Evolutionary conservation across 2,888 invertebrate genomes (phyloP).

Genomic region (Epinotia brunnichana): DNA sequence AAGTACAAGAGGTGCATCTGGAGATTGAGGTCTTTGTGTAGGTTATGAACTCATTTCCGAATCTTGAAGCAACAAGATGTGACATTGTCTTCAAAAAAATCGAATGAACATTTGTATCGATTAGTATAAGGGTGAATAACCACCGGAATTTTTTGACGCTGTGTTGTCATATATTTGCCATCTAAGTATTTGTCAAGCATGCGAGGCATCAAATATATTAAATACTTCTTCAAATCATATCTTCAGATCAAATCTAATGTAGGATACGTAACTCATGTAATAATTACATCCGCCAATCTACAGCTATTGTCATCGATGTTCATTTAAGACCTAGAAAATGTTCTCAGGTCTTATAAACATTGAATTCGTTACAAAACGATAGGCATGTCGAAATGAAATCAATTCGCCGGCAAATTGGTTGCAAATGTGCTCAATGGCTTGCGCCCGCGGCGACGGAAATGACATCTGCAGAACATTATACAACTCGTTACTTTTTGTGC

Average conservation of each 20-base stretch:
- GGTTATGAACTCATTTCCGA: background rate
- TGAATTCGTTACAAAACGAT: conserved; percentile 13
- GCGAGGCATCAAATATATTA: no score
- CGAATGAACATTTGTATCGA: no score
- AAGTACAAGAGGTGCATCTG: no score
- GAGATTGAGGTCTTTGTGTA: background rate
- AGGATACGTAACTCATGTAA: background rate
- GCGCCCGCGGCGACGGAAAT: conserved; percentile 30
- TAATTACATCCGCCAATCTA: background rate
- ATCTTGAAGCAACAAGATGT: background rate
- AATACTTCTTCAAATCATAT: no score
- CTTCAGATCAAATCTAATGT: no score
- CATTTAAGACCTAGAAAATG: background rate
- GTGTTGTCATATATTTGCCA: no score
- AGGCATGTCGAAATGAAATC: conserved; percentile 17
- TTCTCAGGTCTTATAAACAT: background rate
- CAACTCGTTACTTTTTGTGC: conserved; percentile 18
- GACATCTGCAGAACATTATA: conserved; percentile 26
- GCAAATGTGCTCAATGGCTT: conserved; percentile 18
- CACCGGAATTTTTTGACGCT: no score
- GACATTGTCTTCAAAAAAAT: no score
- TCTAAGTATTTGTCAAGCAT: no score
- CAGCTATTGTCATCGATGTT: background rate
- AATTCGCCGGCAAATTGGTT: conserved; percentile 31
- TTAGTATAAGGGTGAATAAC: no score